These are phyloP conservation scores for Procambarus clarkii DNA, from an alignment of 1,140 invertebrate species.

Conservation along the genomic window DNA sequence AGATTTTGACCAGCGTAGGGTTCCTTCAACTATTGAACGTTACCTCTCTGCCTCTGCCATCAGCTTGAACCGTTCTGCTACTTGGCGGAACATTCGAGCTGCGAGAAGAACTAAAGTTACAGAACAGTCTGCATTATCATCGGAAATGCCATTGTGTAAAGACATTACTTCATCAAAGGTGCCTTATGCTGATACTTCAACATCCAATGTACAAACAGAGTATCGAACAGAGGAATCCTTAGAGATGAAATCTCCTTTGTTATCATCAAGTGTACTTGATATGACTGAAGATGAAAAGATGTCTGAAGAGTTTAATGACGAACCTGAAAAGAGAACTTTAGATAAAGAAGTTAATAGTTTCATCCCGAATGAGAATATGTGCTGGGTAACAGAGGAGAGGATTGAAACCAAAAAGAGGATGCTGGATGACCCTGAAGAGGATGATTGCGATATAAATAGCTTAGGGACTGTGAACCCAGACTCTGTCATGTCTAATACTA, in stretches of 20 bases:
- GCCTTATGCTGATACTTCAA: not conserved
- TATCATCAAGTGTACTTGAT: not conserved
- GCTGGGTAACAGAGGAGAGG: conserved; percentile 36
- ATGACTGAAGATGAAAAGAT: not conserved
- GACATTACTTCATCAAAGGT: too few relatives aligned
- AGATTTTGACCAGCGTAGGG: conserved; percentile 80
- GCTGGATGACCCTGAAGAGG: conserved; percentile 33
- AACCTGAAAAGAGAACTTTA: not conserved
- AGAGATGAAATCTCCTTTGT: not conserved
- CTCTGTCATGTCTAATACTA: conserved; percentile 38
- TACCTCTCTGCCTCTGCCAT: conserved; percentile 74
- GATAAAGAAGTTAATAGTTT: not conserved
- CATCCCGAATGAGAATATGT: not conserved
- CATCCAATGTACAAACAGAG: not conserved
- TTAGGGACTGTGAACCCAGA: conserved; percentile 58
- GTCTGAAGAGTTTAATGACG: not conserved
- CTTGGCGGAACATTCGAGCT: conserved; percentile 51
- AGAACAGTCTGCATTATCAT: not conserved
- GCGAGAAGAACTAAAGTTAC: conserved; percentile 13
- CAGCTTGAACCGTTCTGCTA: conserved; percentile 48
- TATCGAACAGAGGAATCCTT: not conserved
- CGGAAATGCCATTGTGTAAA: not conserved
- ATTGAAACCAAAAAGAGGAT: conserved; percentile 25
- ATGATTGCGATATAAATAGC: conserved; percentile 34
- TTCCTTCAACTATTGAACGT: conserved; percentile 77